Evolutionary conservation across 1,140 invertebrate genomes (phyloP), one percentile per base, ranked within the genome.

Genomic region (Drosophila orosa): DNA sequence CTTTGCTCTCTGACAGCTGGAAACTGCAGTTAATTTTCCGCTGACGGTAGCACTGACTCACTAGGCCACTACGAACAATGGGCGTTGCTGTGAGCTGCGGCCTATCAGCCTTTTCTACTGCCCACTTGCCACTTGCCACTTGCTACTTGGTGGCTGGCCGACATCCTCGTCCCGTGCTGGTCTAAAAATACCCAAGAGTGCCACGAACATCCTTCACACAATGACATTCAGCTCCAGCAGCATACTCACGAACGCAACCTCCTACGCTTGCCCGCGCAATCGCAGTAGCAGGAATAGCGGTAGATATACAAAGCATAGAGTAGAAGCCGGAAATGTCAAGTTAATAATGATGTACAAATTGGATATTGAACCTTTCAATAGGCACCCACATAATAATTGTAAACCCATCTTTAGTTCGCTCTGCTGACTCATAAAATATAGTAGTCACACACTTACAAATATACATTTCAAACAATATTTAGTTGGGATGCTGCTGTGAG

Each of bases 171-270:
- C 27, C 48, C 52, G 31, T 47, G 17, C 17, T 50, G 27, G 39
- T 37, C 71, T 65, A 74, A 65, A 74, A 75, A 75, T 74, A 76
- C 63, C 57, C 61, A 63, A 45, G 19, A 35, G 45, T 71, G 67
- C 45, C 72, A 50, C 35, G 67, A 54, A 68, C 65, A 83, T 82
- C 83, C 82, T 82, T 87, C 65, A 82, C 48, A 71, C 69, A 75
- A 59, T 56, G 50, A 55, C 62, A 81, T 59, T 60, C 35, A 40
- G 52, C 48, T 71, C 35, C 15, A 22, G 52, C 29, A 62, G 52
- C 35, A 62, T 35, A 63, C 54, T 57, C 47, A 39, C 63, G n/a
- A 25, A 61, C 44, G 37, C 37, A 37, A 57, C 39, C 66, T 47
- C 39, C 29, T 31, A 71, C 29, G 50, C 44, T 55, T 62, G 9